Conservation (phyloP, 2,888 invertebrate genomes). For the Lepas anatifera region DNA sequence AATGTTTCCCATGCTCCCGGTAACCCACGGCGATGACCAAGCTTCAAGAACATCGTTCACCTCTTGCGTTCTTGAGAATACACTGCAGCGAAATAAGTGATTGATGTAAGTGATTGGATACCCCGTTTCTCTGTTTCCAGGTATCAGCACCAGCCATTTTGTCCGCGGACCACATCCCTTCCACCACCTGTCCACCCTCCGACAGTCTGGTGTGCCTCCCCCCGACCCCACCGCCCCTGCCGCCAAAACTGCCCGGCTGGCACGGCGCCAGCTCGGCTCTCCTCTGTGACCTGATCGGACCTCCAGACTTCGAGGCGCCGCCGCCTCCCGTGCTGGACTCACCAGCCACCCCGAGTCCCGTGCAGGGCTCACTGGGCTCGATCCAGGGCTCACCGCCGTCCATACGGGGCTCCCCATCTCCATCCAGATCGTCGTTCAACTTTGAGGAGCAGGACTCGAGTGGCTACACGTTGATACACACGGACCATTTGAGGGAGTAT, state of each 20-base stretch:
- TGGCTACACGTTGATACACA: background rate
- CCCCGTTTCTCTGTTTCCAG: background rate
- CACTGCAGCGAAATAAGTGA: background rate
- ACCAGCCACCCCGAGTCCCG: background rate
- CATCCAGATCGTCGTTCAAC: background rate
- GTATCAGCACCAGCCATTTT: background rate
- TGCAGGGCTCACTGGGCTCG: background rate
- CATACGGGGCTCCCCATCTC: too few species aligned
- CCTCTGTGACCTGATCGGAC: background rate
- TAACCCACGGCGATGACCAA: too few species aligned
- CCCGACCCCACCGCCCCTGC: background rate
- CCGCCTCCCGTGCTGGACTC: background rate
- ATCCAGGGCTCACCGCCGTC: background rate
- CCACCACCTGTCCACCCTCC: too few species aligned
- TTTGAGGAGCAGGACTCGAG: background rate
- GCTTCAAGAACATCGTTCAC: too few species aligned
- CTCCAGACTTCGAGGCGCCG: conserved; percentile 4
- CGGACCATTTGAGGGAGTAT: background rate
- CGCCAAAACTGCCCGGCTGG: background rate
- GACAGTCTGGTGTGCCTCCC: too few species aligned
- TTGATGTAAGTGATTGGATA: background rate
- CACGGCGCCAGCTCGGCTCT: background rate
- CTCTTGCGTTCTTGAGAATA: too few species aligned
- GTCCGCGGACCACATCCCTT: too few species aligned
- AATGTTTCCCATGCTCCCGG: too few species aligned